phyloP scores from a whole-genome alignment of 2,113 vertebrate genomes.

The Hylia prasina region DNA sequence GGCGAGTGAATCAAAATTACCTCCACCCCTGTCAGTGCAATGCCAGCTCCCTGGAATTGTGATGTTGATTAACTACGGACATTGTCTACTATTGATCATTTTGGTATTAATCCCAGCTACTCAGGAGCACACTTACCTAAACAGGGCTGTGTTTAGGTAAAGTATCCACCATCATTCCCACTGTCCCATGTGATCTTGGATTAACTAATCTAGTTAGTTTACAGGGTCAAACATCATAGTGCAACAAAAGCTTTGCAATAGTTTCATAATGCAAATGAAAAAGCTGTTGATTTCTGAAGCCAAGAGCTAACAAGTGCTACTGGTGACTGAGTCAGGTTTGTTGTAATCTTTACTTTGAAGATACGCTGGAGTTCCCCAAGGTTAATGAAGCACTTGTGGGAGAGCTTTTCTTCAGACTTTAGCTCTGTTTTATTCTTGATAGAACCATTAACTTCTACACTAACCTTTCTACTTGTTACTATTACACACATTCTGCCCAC shows the following conservation, averaged over 20 bases:
- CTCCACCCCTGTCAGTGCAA: not conserved
- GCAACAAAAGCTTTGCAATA: not conserved
- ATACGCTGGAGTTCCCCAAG: constrained; percentile 83
- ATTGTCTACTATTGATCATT: not conserved
- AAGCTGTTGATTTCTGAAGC: constrained; percentile 24
- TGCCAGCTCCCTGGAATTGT: not conserved
- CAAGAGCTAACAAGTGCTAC: constrained; percentile 55
- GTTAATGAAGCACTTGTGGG: constrained; percentile 95
- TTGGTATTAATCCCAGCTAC: not conserved
- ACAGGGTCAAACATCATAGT: not conserved
- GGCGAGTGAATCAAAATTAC: not conserved
- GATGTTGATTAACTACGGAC: not conserved
- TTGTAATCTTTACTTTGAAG: constrained; percentile 71
- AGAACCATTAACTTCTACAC: constrained; percentile 90
- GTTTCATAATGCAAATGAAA: constrained; percentile 31
- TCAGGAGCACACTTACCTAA: rapidly evolving
- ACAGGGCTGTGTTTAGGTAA: not conserved
- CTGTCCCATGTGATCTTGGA: not conserved
- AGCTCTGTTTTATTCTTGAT: constrained; percentile 91
- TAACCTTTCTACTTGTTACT: constrained; percentile 90
- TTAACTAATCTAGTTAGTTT: not conserved
- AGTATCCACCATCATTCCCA: not conserved
- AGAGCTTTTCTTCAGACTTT: constrained; percentile 89
- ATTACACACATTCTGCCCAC: constrained; percentile 85
- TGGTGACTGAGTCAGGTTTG: constrained; percentile 60